Conservation (phyloP, 2,797 vertebrate genomes). For the Amblyopsis hoosieri region DNA sequence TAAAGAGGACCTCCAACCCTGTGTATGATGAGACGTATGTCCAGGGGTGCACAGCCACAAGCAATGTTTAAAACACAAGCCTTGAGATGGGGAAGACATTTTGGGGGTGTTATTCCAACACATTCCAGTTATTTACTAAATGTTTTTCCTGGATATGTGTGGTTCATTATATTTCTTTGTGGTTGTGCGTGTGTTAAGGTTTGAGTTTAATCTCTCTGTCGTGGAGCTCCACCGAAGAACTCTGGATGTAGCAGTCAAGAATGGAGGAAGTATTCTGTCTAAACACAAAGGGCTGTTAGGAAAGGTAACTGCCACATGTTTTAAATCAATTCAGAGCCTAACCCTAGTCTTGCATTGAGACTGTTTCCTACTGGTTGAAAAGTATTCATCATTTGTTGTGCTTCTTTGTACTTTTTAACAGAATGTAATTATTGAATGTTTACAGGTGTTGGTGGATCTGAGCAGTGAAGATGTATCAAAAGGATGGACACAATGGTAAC, state of each 20-base stretch:
- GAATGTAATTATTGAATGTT: conserved; percentile 7
- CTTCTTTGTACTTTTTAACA: background rate
- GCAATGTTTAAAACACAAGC: background rate
- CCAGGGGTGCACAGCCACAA: background rate
- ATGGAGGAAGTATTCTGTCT: conserved; percentile 92
- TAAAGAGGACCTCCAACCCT: conserved; percentile 92
- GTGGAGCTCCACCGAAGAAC: conserved; percentile 92
- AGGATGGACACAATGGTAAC: conserved; percentile 96
- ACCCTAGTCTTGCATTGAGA: too few relatives aligned
- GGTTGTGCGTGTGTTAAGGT: conserved; percentile 63
- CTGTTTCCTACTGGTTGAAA: background rate
- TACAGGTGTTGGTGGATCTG: conserved; percentile 88
- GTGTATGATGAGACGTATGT: conserved; percentile 94
- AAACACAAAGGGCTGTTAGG: conserved; percentile 97
- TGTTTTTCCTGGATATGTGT: background rate
- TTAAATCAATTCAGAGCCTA: background rate
- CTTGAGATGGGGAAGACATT: background rate
- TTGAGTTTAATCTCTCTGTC: conserved; percentile 94
- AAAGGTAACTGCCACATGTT: conserved; percentile 77
- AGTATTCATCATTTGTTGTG: background rate
- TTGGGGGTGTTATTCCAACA: background rate
- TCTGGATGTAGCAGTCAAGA: conserved; percentile 95
- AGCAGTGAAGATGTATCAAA: conserved; percentile 89
- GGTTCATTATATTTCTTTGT: conserved; percentile 1
- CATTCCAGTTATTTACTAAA: too few relatives aligned